Evolutionary conservation across 1,140 invertebrate species (phyloP).

Genomic region (Tribolium madens): DNA sequence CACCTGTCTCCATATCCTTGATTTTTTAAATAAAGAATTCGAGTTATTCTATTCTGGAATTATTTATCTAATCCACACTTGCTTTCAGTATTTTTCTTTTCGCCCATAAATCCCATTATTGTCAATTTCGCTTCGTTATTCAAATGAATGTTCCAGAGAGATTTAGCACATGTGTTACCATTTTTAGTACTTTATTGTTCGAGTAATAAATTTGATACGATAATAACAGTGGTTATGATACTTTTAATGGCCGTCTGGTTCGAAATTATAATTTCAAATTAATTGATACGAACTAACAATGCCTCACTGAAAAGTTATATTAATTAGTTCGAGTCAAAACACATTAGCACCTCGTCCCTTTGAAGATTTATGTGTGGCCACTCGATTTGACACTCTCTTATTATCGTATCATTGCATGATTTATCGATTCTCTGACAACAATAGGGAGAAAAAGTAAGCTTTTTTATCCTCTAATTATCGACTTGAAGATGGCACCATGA

Average conservation of each 20-base stretch:
- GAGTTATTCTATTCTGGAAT: not conserved
- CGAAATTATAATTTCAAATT: conserved; percentile 26
- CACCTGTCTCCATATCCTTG: no score
- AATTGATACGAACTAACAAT: conserved; percentile 18
- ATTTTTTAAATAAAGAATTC: no score
- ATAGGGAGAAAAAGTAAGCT: not conserved
- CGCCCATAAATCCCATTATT: not conserved
- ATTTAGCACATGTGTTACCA: not conserved
- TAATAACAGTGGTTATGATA: conserved; percentile 21
- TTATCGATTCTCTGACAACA: conserved; percentile 29
- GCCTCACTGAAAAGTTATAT: conserved; percentile 10
- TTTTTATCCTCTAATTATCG: conserved; percentile 23
- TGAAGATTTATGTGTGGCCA: conserved; percentile 29
- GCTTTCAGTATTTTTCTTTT: not conserved
- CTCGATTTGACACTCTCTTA: conserved; percentile 31
- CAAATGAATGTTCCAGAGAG: no score
- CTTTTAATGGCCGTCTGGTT: conserved; percentile 7
- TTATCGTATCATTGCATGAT: conserved; percentile 34
- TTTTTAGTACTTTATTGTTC: conserved; percentile 2
- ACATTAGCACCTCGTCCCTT: conserved; percentile 16
- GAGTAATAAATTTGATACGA: conserved; percentile 19
- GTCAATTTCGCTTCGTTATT: not conserved
- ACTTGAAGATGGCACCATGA: conserved; percentile 10
- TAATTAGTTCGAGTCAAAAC: conserved; percentile 31
- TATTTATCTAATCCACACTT: not conserved